Conservation (phyloP, 2,113 vertebrate species). For the Carlito syrichta region DNA sequence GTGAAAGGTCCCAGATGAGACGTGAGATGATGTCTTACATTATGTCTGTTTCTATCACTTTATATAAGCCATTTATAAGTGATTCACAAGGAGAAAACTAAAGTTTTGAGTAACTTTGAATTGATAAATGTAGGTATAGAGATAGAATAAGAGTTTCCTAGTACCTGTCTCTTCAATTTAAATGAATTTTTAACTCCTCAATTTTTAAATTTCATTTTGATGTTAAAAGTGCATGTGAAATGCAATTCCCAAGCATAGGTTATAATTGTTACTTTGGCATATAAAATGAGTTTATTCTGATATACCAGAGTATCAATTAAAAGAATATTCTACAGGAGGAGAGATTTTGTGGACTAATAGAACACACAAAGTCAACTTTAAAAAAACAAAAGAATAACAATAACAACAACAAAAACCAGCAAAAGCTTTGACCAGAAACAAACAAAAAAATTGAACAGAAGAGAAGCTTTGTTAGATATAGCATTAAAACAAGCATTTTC, state of each 20-base stretch:
- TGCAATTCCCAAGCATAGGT: background rate
- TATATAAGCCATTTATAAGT: background rate
- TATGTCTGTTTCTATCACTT: background rate
- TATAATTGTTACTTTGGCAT: background rate
- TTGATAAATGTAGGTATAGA: background rate
- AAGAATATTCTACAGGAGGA: background rate
- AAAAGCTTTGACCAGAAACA: too few species aligned
- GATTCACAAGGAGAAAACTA: background rate
- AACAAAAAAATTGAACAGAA: background rate
- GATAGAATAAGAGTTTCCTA: background rate
- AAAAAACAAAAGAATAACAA: background rate
- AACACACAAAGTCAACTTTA: background rate
- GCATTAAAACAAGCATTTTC: background rate
- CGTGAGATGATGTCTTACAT: background rate
- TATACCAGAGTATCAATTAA: background rate
- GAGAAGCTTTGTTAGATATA: background rate
- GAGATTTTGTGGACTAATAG: background rate
- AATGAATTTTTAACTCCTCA: background rate
- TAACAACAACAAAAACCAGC: fast-evolving
- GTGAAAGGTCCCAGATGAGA: background rate
- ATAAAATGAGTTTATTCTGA: background rate
- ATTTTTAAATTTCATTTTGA: background rate
- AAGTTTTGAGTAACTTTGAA: background rate
- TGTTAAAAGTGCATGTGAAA: background rate
- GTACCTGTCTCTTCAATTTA: background rate